Evolutionary conservation across 1,140 invertebrate genomes (phyloP).

Genomic region (Sitodiplosis mosellana): DNA sequence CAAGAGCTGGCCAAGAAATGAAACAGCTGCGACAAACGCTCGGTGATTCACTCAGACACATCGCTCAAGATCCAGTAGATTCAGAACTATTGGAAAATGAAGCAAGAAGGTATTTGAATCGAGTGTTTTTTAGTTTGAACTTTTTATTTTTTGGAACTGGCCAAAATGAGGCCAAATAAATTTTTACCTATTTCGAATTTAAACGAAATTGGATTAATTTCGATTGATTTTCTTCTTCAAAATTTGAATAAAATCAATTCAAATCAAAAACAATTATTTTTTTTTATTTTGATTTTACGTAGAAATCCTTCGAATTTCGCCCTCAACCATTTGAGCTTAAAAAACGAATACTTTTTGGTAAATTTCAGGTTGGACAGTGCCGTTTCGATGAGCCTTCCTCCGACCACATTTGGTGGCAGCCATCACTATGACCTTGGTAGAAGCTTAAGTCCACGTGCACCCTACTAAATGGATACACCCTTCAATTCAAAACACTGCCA

Average conservation of each 20-base stretch:
- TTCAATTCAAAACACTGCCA: not conserved
- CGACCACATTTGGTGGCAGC: slow-evolving; percentile 15
- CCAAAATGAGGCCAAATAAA: too few species aligned
- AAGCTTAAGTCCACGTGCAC: slow-evolving; percentile 9
- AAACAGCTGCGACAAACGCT: slow-evolving; percentile 62
- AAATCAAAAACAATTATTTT: too few species aligned
- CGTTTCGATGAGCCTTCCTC: slow-evolving; percentile 24
- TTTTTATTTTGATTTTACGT: too few species aligned
- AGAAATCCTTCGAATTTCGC: too few species aligned
- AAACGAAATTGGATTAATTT: not conserved
- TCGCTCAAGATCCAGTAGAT: slow-evolving; percentile 56
- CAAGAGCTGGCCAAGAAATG: slow-evolving; percentile 67
- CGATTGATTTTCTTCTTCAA: not conserved
- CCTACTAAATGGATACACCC: not conserved
- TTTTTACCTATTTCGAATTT: not conserved
- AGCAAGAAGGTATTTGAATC: slow-evolving; percentile 42
- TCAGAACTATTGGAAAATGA: slow-evolving; percentile 68
- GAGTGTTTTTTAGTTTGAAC: not conserved
- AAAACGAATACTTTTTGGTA: slow-evolving; percentile 4
- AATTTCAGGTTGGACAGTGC: slow-evolving; percentile 18
- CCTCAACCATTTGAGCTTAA: too few species aligned
- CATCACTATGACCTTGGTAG: slow-evolving; percentile 16
- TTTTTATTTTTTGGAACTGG: not conserved
- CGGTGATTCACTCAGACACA: slow-evolving; percentile 65
- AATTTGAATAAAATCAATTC: too few species aligned